Percentiles rank a stretch among this genome's conserved stretches.
Conservation (phyloP, 2,888 invertebrate genomes). For the Sepiola atlantica region DNA sequence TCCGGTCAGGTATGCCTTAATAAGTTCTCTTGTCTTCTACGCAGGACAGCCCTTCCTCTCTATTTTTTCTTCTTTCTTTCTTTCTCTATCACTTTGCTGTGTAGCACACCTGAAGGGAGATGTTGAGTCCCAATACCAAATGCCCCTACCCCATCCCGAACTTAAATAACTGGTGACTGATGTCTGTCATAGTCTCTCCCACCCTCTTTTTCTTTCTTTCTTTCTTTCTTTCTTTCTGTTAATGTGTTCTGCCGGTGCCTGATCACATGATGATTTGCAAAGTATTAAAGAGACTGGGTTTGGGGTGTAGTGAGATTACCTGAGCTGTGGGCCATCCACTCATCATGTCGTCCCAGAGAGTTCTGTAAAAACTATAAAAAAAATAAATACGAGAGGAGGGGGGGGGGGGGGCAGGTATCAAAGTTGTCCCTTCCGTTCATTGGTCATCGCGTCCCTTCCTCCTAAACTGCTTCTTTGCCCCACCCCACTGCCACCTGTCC, state of each 20-base stretch:
- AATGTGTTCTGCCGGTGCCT: neutral
- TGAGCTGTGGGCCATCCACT: neutral
- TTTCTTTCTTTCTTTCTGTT: neutral
- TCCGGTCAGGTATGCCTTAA: neutral
- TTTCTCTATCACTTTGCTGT: neutral
- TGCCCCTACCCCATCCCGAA: neutral
- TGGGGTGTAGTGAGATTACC: neutral
- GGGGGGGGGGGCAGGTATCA: neutral
- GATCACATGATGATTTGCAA: neutral
- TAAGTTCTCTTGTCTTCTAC: neutral
- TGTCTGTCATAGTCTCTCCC: neutral
- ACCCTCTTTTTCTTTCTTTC: neutral
- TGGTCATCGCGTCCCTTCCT: neutral
- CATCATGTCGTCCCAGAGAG: neutral
- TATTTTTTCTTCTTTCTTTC: no score
- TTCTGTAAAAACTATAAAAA: neutral
- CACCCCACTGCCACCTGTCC: neutral
- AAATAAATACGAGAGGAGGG: no score
- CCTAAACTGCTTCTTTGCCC: neutral
- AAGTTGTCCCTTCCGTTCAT: neutral
- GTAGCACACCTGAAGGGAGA: slow-evolving; percentile 9
- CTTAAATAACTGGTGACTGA: slow-evolving; percentile 20
- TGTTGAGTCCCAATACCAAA: slow-evolving; percentile 20
- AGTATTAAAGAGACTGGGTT: neutral
- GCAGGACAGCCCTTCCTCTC: neutral